Conservation (phyloP, 2,113 vertebrate species). For the Emydura subglobosa region DNA sequence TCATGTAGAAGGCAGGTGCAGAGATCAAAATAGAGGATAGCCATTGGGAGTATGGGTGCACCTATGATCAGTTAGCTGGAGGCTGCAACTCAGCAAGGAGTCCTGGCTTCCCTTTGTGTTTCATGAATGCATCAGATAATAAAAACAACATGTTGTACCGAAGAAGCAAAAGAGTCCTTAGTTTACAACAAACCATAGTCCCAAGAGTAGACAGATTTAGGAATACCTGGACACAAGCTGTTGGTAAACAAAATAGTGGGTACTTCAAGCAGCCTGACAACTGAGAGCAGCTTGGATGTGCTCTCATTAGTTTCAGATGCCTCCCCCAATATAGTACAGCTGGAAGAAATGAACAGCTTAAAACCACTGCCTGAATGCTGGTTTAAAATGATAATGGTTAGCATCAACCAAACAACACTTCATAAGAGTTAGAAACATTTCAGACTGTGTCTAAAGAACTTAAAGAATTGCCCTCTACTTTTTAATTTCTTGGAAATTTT, state of each 20-base stretch:
- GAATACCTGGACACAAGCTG: accelerated
- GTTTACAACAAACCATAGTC: neutral
- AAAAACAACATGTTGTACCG: neutral
- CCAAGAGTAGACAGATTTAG: accelerated
- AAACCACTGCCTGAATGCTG: neutral
- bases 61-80: neutral
- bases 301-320: neutral
- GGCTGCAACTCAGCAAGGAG: neutral
- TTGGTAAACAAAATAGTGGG: neutral
- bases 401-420: neutral
- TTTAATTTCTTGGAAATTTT: neutral
- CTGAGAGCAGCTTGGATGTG: neutral
- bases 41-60: no score
- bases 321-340: neutral
- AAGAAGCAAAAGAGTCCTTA: no score
- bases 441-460: neutral
- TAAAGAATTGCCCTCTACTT: neutral
- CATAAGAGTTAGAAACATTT: neutral
- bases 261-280: accelerated
- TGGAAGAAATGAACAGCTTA: neutral
- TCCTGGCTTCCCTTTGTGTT: neutral
- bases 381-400: neutral
- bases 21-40: neutral
- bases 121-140: neutral
- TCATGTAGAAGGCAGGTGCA: neutral